These are phyloP conservation scores for Drosophila bipectinata DNA, from an alignment of 1,140 invertebrate species.

Conservation along the genomic window DNA sequence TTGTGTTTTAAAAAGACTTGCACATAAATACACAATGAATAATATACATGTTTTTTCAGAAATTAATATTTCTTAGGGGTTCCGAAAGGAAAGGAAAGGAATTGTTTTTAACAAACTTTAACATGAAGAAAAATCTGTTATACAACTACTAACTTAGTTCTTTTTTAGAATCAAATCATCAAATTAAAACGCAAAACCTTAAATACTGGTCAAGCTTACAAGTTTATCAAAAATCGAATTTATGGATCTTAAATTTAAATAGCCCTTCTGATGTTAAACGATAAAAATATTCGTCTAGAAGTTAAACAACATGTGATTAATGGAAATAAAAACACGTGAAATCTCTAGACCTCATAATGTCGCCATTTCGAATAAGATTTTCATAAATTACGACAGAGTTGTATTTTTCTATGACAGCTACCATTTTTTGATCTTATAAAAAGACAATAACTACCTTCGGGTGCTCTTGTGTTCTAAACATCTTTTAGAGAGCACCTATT, in stretches of 20 bases:
- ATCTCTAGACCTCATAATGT: not conserved
- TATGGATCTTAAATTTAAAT: not conserved
- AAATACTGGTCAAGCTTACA: not conserved
- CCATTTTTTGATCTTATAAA: not conserved
- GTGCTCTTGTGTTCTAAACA: no score
- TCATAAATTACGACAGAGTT: not conserved
- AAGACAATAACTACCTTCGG: not conserved
- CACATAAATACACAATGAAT: no score
- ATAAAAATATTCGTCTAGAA: not conserved
- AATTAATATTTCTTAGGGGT: no score
- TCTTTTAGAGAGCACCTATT: not conserved
- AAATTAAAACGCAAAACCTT: not conserved
- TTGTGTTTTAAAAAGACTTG: slow-evolving; percentile 18
- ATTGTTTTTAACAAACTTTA: no score
- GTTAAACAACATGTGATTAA: not conserved
- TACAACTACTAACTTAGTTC: no score
- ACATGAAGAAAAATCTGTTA: no score
- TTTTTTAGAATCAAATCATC: no score
- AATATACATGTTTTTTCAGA: no score
- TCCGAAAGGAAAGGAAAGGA: not conserved
- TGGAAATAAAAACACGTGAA: not conserved
- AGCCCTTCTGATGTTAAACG: no score
- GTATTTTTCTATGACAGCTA: not conserved
- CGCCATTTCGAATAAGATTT: not conserved
- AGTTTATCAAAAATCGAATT: not conserved